Evolutionary conservation across 2,888 invertebrate species (phyloP).

Genomic region (Yponomeuta evonymella): DNA sequence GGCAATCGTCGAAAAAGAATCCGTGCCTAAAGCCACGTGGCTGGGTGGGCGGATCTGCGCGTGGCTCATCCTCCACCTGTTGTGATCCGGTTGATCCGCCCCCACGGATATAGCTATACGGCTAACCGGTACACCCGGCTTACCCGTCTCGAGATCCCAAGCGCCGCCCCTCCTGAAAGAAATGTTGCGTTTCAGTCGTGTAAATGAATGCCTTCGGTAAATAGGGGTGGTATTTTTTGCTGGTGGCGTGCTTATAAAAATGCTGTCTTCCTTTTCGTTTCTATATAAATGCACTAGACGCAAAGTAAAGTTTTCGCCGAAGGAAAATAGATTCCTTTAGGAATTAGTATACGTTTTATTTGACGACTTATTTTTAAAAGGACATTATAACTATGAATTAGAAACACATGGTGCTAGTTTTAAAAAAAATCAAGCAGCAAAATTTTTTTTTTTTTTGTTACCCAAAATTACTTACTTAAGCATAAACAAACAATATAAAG

Average conservation of each 20-base stretch:
- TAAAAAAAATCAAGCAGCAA: no score
- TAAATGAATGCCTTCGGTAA: neutral
- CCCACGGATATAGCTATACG: constrained; percentile 34
- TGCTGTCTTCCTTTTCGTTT: no score
- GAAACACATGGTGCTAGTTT: no score
- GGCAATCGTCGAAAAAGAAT: neutral
- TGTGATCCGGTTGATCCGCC: constrained; percentile 71
- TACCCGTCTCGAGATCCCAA: constrained; percentile 9
- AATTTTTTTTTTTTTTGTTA: no score
- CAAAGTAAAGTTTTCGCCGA: no score
- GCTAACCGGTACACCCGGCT: constrained; percentile 29
- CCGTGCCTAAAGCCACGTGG: constrained; percentile 43
- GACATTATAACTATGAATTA: no score
- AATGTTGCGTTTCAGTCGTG: neutral
- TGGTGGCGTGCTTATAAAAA: neutral
- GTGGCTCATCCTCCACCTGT: constrained; percentile 76
- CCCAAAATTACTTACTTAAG: no score
- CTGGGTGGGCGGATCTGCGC: constrained; percentile 57
- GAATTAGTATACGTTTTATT: no score
- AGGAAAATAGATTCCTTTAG: no score
- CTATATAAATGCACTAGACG: no score
- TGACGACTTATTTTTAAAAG: no score
- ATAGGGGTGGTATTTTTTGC: neutral
- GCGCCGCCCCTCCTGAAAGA: constrained; percentile 16
- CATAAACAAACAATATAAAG: no score